These are phyloP conservation scores for Brachionus paranguensis DNA, from an alignment of 1,140 invertebrate genomes.

Conservation along the genomic window DNA sequence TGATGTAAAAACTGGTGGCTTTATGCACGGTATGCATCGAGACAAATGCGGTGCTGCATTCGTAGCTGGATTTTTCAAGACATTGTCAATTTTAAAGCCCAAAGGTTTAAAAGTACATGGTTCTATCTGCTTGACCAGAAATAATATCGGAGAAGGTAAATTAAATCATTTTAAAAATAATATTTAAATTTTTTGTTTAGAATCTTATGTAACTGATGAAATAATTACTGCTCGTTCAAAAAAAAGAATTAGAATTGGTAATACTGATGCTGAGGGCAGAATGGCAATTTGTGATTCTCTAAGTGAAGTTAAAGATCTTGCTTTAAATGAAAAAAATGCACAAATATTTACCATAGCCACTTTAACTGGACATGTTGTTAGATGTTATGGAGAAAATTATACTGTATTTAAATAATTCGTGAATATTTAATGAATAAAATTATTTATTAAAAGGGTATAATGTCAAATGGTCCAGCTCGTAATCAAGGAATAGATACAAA, in stretches of 20 bases:
- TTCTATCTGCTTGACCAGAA: slow-evolving; percentile 77
- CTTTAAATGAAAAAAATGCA: slow-evolving; percentile 61
- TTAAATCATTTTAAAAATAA: background rate
- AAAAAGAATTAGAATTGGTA: slow-evolving; percentile 70
- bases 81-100: slow-evolving; percentile 67
- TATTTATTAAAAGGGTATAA: slow-evolving; percentile 59
- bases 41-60: slow-evolving; percentile 93
- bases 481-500: slow-evolving; percentile 56
- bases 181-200: slow-evolving; percentile 45
- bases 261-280: slow-evolving; percentile 90
- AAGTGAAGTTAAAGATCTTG: slow-evolving; percentile 62
- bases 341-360: slow-evolving; percentile 91
- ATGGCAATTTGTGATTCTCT: slow-evolving; percentile 90
- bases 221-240: slow-evolving; percentile 78
- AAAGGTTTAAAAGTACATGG: slow-evolving; percentile 77
- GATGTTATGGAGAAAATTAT: slow-evolving; percentile 72
- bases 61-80: slow-evolving; percentile 84
- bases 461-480: slow-evolving; percentile 84
- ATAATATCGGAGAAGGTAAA: slow-evolving; percentile 70
- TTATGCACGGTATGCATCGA: slow-evolving; percentile 88
- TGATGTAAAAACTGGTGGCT: slow-evolving; percentile 77
- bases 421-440: background rate
- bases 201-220: slow-evolving; percentile 85
- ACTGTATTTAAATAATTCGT: slow-evolving; percentile 48
- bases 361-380: slow-evolving; percentile 76